These are phyloP conservation scores for Euphysa ruthae DNA, from an alignment of 30 jellyfish, hydroid and myxozoan genomes.

Conservation along the genomic window DNA sequence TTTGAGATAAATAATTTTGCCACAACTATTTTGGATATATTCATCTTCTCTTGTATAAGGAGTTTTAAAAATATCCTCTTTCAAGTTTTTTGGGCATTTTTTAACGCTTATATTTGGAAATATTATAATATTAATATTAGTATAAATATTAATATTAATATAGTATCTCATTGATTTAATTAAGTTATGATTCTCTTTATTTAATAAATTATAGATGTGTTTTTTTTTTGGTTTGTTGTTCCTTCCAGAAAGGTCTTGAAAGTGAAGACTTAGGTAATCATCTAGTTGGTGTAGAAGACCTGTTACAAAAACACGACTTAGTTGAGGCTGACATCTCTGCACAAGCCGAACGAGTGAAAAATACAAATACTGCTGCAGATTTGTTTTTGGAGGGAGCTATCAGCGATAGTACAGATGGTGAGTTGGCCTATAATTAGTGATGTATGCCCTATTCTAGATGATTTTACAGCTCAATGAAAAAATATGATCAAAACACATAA, in stretches of 20 bases:
- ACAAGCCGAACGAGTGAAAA: constrained; percentile 82
- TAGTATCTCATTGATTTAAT: no score
- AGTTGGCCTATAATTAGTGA: background rate
- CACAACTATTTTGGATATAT: no score
- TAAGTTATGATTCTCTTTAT: background rate
- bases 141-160: no score
- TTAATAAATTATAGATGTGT: background rate
- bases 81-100: no score
- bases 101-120: no score
- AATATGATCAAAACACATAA: no score
- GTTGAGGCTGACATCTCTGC: constrained; percentile 92
- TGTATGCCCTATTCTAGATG: background rate
- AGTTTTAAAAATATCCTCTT: no score
- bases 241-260: constrained; percentile 48
- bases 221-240: background rate
- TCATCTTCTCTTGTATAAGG: no score
- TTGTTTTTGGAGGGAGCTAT: constrained; percentile 46
- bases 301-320: constrained; percentile 74
- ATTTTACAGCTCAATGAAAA: no score
- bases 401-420: constrained; percentile 52
- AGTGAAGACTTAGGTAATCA: constrained; percentile 91
- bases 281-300: constrained; percentile 85
- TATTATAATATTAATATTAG: no score
- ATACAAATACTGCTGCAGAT: constrained; percentile 68
- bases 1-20: no score